Percentiles rank a stretch among this genome's conserved stretches.
These are phyloP conservation scores for Acromyrmex echinatior DNA, from an alignment of 1,140 invertebrate genomes.

Conservation along the genomic window DNA sequence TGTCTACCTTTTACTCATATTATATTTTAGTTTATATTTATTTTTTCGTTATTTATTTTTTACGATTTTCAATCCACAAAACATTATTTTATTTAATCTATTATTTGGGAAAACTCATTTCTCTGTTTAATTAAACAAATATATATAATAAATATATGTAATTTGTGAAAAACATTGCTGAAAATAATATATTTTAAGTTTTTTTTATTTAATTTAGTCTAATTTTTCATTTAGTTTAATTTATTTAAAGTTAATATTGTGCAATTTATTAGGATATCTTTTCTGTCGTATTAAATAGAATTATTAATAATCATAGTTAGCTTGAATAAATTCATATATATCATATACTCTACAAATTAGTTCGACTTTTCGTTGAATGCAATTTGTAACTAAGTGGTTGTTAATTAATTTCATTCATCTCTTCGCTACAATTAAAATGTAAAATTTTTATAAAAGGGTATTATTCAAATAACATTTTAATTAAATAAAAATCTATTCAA, in stretches of 20 bases:
- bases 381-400: conserved; percentile 19
- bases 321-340: conserved; percentile 18
- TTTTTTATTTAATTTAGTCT: background rate
- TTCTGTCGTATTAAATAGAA: background rate
- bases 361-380: conserved; percentile 15
- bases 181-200: background rate
- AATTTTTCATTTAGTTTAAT: background rate
- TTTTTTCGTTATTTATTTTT: background rate
- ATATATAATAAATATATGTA: background rate
- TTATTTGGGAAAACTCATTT: background rate
- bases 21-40: background rate
- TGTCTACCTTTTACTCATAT: background rate
- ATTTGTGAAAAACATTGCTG: background rate
- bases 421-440: conserved; percentile 17
- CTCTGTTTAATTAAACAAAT: background rate
- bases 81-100: background rate
- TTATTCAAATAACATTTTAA: conserved; percentile 32
- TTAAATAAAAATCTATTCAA: conserved; percentile 13
- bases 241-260: background rate
- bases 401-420: conserved; percentile 49
- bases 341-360: background rate
- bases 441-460: background rate
- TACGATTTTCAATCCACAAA: background rate
- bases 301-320: conserved; percentile 25
- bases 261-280: background rate